Conservation (phyloP, 2,113 vertebrate species). For the Clupea harengus region DNA sequence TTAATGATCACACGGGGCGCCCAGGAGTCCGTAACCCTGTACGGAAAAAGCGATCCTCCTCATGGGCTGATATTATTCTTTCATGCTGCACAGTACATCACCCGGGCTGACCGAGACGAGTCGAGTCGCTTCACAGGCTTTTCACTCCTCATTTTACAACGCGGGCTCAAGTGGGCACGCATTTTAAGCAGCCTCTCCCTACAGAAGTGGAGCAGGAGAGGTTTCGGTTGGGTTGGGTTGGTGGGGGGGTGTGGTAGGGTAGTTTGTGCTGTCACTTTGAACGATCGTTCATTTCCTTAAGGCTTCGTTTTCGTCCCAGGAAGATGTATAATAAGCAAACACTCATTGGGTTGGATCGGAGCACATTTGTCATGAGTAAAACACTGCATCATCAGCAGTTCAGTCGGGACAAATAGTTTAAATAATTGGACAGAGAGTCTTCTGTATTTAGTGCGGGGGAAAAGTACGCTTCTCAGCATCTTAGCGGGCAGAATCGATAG, state of each 20-base stretch:
- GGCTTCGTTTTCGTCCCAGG: neutral
- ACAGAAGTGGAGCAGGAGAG: neutral
- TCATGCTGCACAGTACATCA: neutral
- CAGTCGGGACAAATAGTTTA: neutral
- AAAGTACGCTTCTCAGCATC: neutral
- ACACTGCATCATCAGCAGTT: neutral
- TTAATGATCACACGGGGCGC: neutral
- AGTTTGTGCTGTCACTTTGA: neutral
- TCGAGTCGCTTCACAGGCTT: neutral
- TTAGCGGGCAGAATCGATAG: neutral
- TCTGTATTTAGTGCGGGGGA: neutral
- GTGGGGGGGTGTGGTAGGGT: too few species aligned
- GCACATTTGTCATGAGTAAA: constrained; percentile 1
- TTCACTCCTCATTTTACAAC: neutral
- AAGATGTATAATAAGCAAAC: constrained; percentile 15
- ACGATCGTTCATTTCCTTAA: neutral
- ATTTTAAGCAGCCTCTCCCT: neutral
- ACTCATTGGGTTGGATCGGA: neutral
- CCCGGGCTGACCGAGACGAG: neutral
- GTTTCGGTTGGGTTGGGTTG: neutral
- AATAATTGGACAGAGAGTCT: neutral
- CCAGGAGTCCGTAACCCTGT: neutral
- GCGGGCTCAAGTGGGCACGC: neutral
- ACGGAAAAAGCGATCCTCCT: neutral
- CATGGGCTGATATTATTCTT: constrained; percentile 2